These are phyloP conservation scores for Chelonus insularis DNA, from an alignment of 1,140 invertebrate genomes.

Conservation along the genomic window DNA sequence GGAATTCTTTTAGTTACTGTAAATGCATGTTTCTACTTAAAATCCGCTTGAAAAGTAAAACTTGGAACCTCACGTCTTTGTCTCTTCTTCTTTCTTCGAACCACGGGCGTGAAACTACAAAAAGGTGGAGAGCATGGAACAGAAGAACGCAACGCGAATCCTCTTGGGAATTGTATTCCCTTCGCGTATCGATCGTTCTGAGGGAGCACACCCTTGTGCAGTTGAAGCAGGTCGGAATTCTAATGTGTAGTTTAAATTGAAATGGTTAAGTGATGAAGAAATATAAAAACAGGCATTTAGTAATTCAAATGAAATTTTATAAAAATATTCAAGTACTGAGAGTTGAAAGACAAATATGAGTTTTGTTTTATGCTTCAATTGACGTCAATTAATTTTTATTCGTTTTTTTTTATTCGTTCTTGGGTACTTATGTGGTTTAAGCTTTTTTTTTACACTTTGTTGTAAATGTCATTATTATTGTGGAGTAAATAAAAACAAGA, in stretches of 20 bases:
- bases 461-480: too few relatives aligned
- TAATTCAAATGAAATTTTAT: neutral
- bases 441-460: too few relatives aligned
- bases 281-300: neutral
- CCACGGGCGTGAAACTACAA: neutral
- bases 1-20: too few relatives aligned
- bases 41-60: too few relatives aligned
- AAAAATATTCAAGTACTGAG: neutral
- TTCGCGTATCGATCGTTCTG: conserved; percentile 20
- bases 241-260: conserved; percentile 16
- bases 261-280: neutral
- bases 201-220: neutral
- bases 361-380: too few relatives aligned
- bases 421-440: too few relatives aligned
- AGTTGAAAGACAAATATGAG: too few relatives aligned
- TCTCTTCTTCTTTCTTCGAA: neutral
- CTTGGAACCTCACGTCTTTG: neutral
- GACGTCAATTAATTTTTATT: conserved; percentile 1
- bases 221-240: conserved; percentile 21
- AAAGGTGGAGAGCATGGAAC: neutral
- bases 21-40: too few relatives aligned
- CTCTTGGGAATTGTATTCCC: conserved; percentile 21
- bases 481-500: too few relatives aligned
- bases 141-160: conserved; percentile 5
- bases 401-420: neutral